Evolutionary conservation across 2,113 vertebrate species (phyloP), one percentile per base, ranked within the genome.

Genomic region (Crotalus helleri): DNA sequence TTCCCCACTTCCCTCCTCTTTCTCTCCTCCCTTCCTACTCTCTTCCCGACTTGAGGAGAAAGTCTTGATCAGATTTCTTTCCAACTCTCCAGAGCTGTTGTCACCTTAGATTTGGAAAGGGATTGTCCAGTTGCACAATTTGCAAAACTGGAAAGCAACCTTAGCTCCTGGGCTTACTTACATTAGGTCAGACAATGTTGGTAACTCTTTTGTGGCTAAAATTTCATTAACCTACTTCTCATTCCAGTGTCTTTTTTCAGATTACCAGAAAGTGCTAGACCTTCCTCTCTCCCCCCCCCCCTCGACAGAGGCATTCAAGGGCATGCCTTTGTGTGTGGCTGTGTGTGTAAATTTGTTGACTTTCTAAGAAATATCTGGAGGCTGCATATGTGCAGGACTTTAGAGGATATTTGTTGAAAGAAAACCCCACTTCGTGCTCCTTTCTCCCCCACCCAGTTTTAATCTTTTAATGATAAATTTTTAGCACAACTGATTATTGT

Each of bases 81-180:
- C 17, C 13, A 46, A 99, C 98, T 99, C 90, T 99, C 99, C 96
- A 99, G 98, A 92, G 99, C 99, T 1, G 99, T 99, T 91, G 99
- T 99, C 93, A 99, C 97, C 85, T 46, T 98, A 98, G 96, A 99
- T 99, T 96, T 99, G 98, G 99, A 97, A 97, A 12, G 99, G 99
- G 88, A 98, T 99, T 94, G 98, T 99, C 88, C 97, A 98, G 95
- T 46, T 46, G 46, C 46, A 46, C 46, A 46, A 46, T 46, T 98
- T 99, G 95, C 98, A 98, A 91, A 99, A 98, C 93, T 99, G 99
- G 99, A 98, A 97, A 95, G 99, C 99, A 90, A 99, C 99, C 6
- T 96, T 99, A 96, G 46, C 46, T 46, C 46, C 46, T 46, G 46
- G 46, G 99, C 99, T 99, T 97, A 99, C 99, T 94, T 99, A 99